A percentile compares a stretch with the other conserved stretches of the same genome.
These are phyloP conservation scores for Rallus limicola DNA, from an alignment of 2,113 vertebrate genomes.

Conservation along the genomic window DNA sequence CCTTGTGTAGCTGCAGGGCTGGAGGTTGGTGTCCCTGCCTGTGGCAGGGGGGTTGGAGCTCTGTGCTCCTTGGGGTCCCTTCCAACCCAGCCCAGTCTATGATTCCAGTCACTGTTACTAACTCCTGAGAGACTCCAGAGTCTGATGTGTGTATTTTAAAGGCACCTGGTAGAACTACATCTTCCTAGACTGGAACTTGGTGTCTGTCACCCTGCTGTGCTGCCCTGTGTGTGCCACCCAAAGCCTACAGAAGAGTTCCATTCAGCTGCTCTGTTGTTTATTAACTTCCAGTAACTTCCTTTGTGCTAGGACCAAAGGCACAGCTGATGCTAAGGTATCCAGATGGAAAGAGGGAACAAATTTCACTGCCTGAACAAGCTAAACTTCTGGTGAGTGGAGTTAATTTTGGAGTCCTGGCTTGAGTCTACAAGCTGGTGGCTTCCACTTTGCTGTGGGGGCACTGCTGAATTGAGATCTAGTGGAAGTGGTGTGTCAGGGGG, in stretches of 20 bases:
- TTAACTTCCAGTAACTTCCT: constrained; percentile 32
- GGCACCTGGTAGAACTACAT: background rate
- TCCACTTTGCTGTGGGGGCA: background rate
- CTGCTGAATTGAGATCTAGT: fast-evolving
- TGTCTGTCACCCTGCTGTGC: background rate
- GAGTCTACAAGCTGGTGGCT: background rate
- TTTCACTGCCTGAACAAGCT: constrained; percentile 93
- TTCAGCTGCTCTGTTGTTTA: background rate
- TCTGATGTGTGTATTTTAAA: background rate
- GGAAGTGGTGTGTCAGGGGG: background rate
- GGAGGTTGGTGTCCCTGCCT: too few relatives aligned
- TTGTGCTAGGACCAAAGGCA: constrained; percentile 93
- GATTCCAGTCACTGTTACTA: background rate
- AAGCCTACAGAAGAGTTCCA: background rate
- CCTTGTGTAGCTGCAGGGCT: too few relatives aligned
- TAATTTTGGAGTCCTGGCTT: background rate
- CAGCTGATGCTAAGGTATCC: constrained; percentile 97
- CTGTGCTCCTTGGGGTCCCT: too few relatives aligned
- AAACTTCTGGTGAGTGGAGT: constrained; percentile 90
- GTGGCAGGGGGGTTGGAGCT: too few relatives aligned
- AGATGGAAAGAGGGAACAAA: constrained; percentile 97
- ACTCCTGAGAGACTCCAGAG: background rate
- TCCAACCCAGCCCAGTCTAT: too few relatives aligned
- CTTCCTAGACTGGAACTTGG: background rate
- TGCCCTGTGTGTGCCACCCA: background rate